Evolutionary conservation across 2,888 invertebrate species (phyloP).

Genomic region (Hecatera dysodea): DNA sequence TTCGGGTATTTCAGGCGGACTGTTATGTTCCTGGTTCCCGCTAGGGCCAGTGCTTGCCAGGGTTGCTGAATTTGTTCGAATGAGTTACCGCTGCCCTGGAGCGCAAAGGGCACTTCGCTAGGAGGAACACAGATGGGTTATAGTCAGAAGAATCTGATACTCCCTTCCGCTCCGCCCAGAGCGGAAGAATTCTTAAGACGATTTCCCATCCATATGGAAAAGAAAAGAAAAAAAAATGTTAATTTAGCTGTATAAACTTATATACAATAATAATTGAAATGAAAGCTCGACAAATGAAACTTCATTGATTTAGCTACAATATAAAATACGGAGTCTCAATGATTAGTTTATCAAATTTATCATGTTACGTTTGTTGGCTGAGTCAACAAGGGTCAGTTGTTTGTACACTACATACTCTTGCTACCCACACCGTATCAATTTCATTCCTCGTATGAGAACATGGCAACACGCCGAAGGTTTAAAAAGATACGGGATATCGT

Average conservation of each 20-base stretch:
- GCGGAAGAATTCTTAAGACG: too few relatives aligned
- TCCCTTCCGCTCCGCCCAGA: too few relatives aligned
- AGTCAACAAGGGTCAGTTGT: conserved; percentile 45
- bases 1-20: background rate
- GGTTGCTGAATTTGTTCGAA: too few relatives aligned
- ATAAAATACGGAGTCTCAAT: conserved; percentile 11
- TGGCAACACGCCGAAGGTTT: conserved; percentile 13
- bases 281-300: background rate
- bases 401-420: conserved; percentile 32
- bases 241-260: background rate
- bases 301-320: conserved; percentile 9
- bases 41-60: too few relatives aligned
- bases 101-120: too few relatives aligned
- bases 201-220: too few relatives aligned
- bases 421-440: conserved; percentile 38
- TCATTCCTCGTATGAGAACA: conserved; percentile 36
- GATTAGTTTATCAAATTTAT: conserved; percentile 50
- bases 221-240: too few relatives aligned
- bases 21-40: background rate
- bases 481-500: conserved; percentile 7
- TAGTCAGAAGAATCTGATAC: too few relatives aligned
- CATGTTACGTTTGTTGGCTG: conserved; percentile 46
- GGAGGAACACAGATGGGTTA: too few relatives aligned
- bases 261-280: background rate
- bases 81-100: too few relatives aligned